Conservation (phyloP, 2,888 invertebrate genomes). For the Pristionchus entomophagus region DNA sequence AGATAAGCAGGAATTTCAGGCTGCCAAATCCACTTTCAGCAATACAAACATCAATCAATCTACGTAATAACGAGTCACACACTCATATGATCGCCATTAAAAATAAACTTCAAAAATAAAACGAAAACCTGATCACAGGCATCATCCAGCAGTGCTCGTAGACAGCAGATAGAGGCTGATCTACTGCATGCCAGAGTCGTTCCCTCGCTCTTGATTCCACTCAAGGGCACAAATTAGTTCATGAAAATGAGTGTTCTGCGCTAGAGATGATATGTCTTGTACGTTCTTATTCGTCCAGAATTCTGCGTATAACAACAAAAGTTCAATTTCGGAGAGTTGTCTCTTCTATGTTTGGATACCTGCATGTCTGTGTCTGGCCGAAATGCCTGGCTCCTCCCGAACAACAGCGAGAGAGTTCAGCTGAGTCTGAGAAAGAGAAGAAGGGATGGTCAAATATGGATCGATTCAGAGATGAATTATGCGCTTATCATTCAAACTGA, state of each 20-base stretch:
- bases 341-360: conserved; percentile 5
- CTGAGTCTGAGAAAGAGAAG: conserved; percentile 29
- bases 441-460: neutral
- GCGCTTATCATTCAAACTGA: neutral
- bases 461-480: neutral
- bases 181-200: conserved; percentile 51
- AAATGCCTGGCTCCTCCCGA: conserved; percentile 73
- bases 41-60: conserved; percentile 1
- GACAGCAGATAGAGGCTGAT: conserved; percentile 74
- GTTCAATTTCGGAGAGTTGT: conserved; percentile 47
- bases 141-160: conserved; percentile 71
- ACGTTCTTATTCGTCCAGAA: too few relatives aligned
- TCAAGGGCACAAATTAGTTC: neutral
- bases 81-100: neutral
- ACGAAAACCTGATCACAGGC: conserved; percentile 63
- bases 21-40: neutral
- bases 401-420: conserved; percentile 73
- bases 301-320: too few relatives aligned
- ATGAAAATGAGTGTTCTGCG: too few relatives aligned
- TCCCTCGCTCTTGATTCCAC: conserved; percentile 44
- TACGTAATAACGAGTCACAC: too few relatives aligned
- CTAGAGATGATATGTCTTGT: too few relatives aligned
- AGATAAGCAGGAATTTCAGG: conserved; percentile 27
- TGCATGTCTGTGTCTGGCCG: conserved; percentile 66
- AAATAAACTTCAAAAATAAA: neutral